Percentiles rank a stretch among this genome's conserved stretches.
These are phyloP conservation scores for Papilio polyxenes DNA, from an alignment of 1,140 invertebrate species.

Conservation along the genomic window DNA sequence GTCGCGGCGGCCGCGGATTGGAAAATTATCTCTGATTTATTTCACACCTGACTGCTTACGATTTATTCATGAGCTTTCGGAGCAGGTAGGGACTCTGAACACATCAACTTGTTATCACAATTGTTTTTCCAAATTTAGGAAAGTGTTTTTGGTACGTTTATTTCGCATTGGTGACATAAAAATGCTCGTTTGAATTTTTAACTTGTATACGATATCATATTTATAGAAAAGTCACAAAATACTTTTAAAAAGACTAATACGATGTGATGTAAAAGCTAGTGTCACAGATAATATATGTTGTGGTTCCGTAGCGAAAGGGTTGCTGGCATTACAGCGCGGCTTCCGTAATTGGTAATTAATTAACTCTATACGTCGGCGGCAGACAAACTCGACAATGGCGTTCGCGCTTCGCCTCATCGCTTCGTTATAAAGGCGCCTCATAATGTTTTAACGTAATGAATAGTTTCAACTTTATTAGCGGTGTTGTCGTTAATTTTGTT, in stretches of 20 bases:
- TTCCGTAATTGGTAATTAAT: constrained; percentile 28
- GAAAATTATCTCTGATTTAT: constrained; percentile 38
- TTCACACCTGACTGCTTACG: constrained; percentile 30
- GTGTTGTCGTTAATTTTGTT: constrained; percentile 1
- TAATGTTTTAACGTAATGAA: constrained; percentile 19
- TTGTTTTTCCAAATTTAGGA: neutral
- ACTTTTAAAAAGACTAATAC: neutral
- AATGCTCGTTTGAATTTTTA: neutral
- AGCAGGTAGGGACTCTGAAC: neutral
- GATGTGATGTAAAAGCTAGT: neutral
- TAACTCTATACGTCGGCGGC: constrained; percentile 19
- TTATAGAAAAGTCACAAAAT: neutral
- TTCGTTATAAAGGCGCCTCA: constrained; percentile 14
- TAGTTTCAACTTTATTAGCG: constrained; percentile 16
- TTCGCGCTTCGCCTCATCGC: constrained; percentile 20
- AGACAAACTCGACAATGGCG: constrained; percentile 22
- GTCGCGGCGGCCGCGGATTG: constrained; percentile 32
- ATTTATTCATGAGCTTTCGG: constrained; percentile 24
- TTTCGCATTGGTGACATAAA: neutral
- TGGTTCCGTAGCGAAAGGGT: constrained; percentile 6
- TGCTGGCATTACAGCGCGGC: neutral
- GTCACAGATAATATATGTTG: neutral
- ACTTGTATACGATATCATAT: neutral
- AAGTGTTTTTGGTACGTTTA: neutral
- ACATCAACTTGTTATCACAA: constrained; percentile 5